phyloP scores from a whole-genome alignment of 1,140 invertebrate species.

The Platyscapa corneri region DNA sequence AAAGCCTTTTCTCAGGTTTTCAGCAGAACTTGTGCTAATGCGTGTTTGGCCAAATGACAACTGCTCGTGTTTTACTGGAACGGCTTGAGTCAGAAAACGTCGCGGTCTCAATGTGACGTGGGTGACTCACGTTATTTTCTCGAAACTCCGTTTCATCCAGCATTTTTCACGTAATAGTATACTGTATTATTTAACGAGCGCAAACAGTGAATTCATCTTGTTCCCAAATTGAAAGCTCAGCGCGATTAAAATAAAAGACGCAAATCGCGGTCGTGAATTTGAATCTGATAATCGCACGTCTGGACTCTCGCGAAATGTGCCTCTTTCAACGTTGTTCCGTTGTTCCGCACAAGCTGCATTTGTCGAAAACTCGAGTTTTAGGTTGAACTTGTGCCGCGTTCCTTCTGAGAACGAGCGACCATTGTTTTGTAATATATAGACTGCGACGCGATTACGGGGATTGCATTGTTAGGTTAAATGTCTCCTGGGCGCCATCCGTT shows the following conservation, averaged over 20 bases:
- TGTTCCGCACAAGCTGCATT: no score
- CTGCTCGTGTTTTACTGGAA: background rate
- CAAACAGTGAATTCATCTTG: background rate
- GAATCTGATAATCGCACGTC: background rate
- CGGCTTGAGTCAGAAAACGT: background rate
- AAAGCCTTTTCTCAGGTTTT: background rate
- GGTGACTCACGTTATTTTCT: constrained; percentile 16
- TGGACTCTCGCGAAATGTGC: no score
- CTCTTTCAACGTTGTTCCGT: no score
- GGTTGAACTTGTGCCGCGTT: background rate
- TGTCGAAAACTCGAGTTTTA: background rate
- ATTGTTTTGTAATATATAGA: no score
- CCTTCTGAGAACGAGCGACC: background rate
- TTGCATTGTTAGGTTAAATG: no score
- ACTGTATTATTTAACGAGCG: background rate
- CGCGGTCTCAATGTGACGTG: background rate
- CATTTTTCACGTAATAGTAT: background rate
- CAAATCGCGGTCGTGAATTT: background rate
- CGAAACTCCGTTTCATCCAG: background rate
- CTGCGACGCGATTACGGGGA: no score
- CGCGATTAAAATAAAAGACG: background rate
- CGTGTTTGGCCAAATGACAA: background rate
- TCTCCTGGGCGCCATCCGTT: no score
- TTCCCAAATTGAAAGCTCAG: background rate
- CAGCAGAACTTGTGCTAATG: background rate